phyloP scores from a whole-genome alignment of 2,797 vertebrate species.

The Phoeniculus purpureus region DNA sequence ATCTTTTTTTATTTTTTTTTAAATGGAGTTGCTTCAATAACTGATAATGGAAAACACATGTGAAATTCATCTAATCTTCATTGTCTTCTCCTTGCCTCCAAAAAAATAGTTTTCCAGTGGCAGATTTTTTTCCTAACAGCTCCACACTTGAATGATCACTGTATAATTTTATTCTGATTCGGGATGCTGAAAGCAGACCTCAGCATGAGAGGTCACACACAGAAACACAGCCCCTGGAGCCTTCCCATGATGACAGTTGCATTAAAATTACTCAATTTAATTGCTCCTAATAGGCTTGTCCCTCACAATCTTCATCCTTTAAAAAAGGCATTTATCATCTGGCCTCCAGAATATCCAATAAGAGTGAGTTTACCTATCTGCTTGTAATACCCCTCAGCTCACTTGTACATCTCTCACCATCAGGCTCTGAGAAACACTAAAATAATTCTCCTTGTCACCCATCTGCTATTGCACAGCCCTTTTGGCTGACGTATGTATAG shows the following conservation, averaged over 20 bases:
- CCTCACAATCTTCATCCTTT: not conserved
- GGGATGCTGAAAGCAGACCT: not conserved
- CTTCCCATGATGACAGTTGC: not conserved
- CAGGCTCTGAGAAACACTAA: not conserved
- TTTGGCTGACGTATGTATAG: not conserved
- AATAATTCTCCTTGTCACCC: not conserved
- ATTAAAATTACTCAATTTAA: not conserved
- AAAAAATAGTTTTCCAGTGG: not conserved
- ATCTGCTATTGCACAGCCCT: not conserved
- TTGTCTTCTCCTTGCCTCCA: fast-evolving
- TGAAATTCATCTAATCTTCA: not conserved
- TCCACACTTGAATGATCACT: not conserved
- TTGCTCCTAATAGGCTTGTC: not conserved
- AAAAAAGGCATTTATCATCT: not conserved
- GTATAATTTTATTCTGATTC: not conserved
- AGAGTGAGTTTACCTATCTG: not conserved
- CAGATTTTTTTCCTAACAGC: not conserved
- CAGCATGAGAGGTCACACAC: not conserved
- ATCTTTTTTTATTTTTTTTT: not conserved
- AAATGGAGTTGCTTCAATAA: not conserved
- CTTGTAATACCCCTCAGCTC: not conserved
- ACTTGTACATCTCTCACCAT: not conserved
- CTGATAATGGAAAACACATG: not conserved
- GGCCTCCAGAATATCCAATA: not conserved
- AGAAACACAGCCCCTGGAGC: not conserved